Evolutionary conservation across 2,888 invertebrate genomes (phyloP), one percentile per base, ranked within the genome.

Genomic region (Pseudococcus longispinus): DNA sequence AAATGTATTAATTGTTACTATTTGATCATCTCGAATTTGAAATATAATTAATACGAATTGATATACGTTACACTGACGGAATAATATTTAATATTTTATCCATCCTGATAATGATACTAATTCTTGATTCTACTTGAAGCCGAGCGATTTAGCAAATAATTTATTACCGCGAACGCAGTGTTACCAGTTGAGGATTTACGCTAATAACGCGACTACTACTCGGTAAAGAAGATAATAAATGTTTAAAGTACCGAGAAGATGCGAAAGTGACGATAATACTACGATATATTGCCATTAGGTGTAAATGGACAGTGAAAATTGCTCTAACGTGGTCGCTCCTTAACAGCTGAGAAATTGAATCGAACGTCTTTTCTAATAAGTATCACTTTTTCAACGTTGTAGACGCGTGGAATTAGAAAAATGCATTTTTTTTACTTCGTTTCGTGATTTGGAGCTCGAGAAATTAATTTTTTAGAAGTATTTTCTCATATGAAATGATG

Each of bases 131-230:
- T 80, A 80, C 37, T 80, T 11, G 77, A 42, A 42, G 77, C 42
- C 18, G 77, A 80, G 77, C 77, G 77, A 42, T 80, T 80, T 42
- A 80, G 77, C 77, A 20, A 80, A 80, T 80, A 80, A 80, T 80
- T 80, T 80, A 80, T 80, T 80, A 80, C 20, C 29, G 9, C 9
- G 20, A 2, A 9, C 13, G 42, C 77, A 80, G 77, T 80, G 77
- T 80, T 80, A 80, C 77, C 77, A 80, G 77, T 80, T 80, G 37
- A 80, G 77, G 70, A 70, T 70, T 70, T 70, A 70, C 70, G 70
- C 29, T 70, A 70, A 70, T 70, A 70, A 70, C 70, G 26, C 55
- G n/a, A 55, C n/a, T 55, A 55, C 23, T 15, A 18, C 15, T 15
- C 20, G 11, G 2, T 70, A 70, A 70, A 70, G 70, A 70, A 70